Percentiles rank a stretch among this genome's conserved stretches.
These are phyloP conservation scores for Eumerus sabulonum DNA, from an alignment of 2,888 invertebrate species.

Conservation along the genomic window DNA sequence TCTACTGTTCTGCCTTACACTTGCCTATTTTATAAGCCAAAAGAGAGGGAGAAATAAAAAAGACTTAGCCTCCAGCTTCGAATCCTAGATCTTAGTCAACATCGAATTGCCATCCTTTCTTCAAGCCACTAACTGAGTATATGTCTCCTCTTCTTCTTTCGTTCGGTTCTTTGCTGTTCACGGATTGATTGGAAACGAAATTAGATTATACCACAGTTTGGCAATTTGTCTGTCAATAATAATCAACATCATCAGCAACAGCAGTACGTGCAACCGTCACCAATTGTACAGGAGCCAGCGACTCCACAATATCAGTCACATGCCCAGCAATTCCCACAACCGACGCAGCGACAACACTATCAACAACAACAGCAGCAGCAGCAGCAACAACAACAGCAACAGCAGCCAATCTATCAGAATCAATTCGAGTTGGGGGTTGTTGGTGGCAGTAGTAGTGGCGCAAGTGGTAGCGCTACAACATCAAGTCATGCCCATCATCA, in stretches of 20 bases:
- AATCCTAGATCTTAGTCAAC: constrained; percentile 47
- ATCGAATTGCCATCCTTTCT: constrained; percentile 35
- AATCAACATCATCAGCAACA: constrained; percentile 73
- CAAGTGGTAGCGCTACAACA: constrained; percentile 24
- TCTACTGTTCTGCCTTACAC: constrained; percentile 38
- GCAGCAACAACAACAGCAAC: constrained; percentile 69
- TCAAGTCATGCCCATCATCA: constrained; percentile 59
- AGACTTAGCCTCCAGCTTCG: constrained; percentile 48
- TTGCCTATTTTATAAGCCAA: constrained; percentile 3
- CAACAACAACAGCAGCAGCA: constrained; percentile 72
- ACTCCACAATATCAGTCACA: constrained; percentile 74
- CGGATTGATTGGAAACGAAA: constrained; percentile 11
- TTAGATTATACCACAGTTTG: constrained; percentile 75
- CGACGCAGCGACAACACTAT: constrained; percentile 74
- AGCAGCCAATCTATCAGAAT: constrained; percentile 79
- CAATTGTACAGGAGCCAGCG: constrained; percentile 77
- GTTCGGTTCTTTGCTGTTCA: not conserved
- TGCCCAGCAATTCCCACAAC: constrained; percentile 76
- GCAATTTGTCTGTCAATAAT: constrained; percentile 74
- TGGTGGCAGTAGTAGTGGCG: constrained; percentile 30
- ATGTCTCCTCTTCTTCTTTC: constrained; percentile 21
- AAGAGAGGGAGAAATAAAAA: constrained; percentile 10
- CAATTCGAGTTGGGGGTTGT: constrained; percentile 75
- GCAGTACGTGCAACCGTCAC: constrained; percentile 75
- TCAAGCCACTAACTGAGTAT: constrained; percentile 28